Evolutionary conservation across 2,113 vertebrate species (phyloP).

Genomic region (Clarias gariepinus): DNA sequence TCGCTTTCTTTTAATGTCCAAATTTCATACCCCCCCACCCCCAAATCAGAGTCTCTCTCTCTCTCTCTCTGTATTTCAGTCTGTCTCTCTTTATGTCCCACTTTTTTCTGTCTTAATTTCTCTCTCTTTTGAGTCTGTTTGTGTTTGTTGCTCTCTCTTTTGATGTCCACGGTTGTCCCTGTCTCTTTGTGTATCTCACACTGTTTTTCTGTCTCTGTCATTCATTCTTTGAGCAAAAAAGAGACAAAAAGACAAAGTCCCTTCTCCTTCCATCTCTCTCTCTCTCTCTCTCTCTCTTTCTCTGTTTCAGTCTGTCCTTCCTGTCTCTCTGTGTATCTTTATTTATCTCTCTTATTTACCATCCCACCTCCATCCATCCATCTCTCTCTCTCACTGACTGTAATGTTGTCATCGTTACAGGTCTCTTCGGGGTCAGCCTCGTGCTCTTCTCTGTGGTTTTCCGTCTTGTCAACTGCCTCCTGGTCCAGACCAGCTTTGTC

Average conservation of each 20-base stretch:
- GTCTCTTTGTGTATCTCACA: background rate
- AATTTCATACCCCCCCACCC: too few species aligned
- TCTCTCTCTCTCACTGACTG: background rate
- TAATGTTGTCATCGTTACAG: constrained; percentile 63
- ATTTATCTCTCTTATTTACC: background rate
- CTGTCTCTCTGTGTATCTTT: background rate
- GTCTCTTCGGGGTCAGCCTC: constrained; percentile 65
- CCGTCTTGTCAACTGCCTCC: constrained; percentile 83
- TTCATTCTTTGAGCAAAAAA: background rate
- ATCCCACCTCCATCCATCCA: too few species aligned
- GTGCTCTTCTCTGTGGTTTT: constrained; percentile 70
- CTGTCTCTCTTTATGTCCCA: background rate
- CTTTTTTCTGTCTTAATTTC: background rate
- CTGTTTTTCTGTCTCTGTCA: background rate
- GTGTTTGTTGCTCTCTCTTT: background rate
- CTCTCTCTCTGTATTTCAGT: background rate
- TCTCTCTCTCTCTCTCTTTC: too few species aligned
- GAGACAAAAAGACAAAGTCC: too few species aligned
- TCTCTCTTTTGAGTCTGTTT: background rate
- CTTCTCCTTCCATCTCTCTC: too few species aligned
- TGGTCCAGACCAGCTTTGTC: constrained; percentile 93
- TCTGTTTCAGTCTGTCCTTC: background rate
- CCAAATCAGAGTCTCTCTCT: background rate
- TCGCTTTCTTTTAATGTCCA: background rate
- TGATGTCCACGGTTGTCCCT: background rate